These are phyloP conservation scores for Platyscapa corneri DNA, from an alignment of 1,140 invertebrate genomes.

Conservation along the genomic window DNA sequence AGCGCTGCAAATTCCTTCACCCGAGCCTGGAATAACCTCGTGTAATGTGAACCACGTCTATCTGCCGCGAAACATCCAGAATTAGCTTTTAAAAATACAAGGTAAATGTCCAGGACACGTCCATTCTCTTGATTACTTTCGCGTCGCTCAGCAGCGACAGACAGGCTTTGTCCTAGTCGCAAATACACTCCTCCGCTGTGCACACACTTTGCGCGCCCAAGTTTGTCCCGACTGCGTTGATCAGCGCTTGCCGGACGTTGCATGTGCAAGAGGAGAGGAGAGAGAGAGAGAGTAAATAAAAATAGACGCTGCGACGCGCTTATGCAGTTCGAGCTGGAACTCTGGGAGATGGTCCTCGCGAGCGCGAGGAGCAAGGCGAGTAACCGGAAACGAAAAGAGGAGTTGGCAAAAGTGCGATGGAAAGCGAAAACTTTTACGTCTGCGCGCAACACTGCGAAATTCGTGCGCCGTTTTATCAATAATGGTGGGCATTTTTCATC, in stretches of 20 bases:
- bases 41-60: too few species aligned
- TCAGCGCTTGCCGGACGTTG: background rate
- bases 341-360: too few species aligned
- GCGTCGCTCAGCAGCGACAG: background rate
- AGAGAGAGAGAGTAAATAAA: background rate
- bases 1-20: too few species aligned
- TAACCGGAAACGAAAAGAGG: slow-evolving; percentile 15
- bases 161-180: background rate
- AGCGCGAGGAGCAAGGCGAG: too few species aligned
- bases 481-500: too few species aligned
- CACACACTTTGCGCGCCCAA: background rate
- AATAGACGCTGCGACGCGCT: background rate
- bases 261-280: background rate
- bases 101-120: background rate
- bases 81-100: too few species aligned
- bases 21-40: too few species aligned
- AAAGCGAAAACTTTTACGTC: too few species aligned
- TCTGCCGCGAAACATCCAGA: too few species aligned
- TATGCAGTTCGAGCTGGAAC: background rate
- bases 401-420: too few species aligned
- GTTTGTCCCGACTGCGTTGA: background rate
- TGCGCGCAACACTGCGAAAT: too few species aligned
- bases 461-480: too few species aligned
- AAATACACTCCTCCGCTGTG: background rate
- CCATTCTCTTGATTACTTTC: background rate